Percentiles rank a stretch among this genome's conserved stretches.
These are phyloP conservation scores for Aselliscus stoliczkanus DNA, from an alignment of 2,797 vertebrate genomes.

Conservation along the genomic window DNA sequence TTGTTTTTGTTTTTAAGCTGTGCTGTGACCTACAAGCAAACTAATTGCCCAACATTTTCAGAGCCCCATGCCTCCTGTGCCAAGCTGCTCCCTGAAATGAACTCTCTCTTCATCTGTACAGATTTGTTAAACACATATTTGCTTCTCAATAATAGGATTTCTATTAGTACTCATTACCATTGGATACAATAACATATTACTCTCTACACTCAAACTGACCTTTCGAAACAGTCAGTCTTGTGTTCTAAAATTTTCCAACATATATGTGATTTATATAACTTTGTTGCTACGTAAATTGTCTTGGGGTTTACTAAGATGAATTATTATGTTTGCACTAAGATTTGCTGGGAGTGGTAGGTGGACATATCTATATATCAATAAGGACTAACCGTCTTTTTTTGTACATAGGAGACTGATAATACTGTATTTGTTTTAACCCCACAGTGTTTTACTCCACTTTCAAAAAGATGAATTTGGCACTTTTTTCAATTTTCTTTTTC, in stretches of 20 bases:
- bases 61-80: conserved; percentile 76
- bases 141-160: conserved; percentile 77
- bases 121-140: conserved; percentile 74
- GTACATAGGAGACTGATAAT: conserved; percentile 79
- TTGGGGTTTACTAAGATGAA: conserved; percentile 79
- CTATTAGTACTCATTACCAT: conserved; percentile 74
- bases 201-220: conserved; percentile 73
- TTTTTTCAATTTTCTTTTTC: conserved; percentile 64
- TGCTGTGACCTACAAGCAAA: conserved; percentile 74
- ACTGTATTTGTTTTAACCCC: conserved; percentile 74
- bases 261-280: conserved; percentile 78
- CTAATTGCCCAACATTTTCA: conserved; percentile 75
- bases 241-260: conserved; percentile 74
- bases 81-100: conserved; percentile 77
- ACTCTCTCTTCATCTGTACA: conserved; percentile 76
- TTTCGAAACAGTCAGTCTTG: conserved; percentile 69
- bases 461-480: conserved; percentile 77
- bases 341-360: conserved; percentile 80
- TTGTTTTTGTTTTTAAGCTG: conserved; percentile 74
- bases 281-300: conserved; percentile 79
- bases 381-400: conserved; percentile 77
- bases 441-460: conserved; percentile 77
- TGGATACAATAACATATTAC: conserved; percentile 65
- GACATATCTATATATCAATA: conserved; percentile 70
- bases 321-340: conserved; percentile 84